Conservation (phyloP, 1,140 invertebrate genomes). For the Lordiphosa mommai region DNA sequence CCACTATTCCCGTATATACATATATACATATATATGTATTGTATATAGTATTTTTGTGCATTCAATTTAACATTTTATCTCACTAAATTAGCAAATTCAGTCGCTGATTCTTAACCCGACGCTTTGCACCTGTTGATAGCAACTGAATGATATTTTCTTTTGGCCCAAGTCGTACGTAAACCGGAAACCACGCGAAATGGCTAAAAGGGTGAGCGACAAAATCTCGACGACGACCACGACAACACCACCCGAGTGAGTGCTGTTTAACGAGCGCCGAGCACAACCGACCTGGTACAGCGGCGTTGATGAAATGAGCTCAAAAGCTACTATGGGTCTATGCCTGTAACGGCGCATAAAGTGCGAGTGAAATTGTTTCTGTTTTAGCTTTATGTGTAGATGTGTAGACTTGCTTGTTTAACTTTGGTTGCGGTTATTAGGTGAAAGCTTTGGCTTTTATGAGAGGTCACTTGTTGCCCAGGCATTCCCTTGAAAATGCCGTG, state of each 20-base stretch:
- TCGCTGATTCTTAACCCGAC: not conserved
- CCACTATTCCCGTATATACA: no score
- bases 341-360: slow-evolving; percentile 4
- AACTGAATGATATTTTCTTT: slow-evolving; percentile 1
- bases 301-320: not conserved
- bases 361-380: not conserved
- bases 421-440: slow-evolving; percentile 1
- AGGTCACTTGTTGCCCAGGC: slow-evolving; percentile 1
- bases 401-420: not conserved
- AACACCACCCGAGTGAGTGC: not conserved
- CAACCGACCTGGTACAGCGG: not conserved
- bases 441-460: slow-evolving; percentile 18
- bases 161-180: not conserved
- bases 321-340: slow-evolving; percentile 1
- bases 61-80: no score
- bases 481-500: not conserved
- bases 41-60: no score
- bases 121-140: slow-evolving; percentile 3
- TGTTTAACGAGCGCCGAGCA: not conserved
- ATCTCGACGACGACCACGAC: no score
- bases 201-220: no score
- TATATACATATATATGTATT: no score
- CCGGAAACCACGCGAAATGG: slow-evolving; percentile 4
- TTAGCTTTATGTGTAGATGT: not conserved
- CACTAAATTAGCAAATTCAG: no score